Evolutionary conservation across 2,113 vertebrate species (phyloP), one percentile per base, ranked within the genome.

Genomic region (Gasterosteus nipponicus): DNA sequence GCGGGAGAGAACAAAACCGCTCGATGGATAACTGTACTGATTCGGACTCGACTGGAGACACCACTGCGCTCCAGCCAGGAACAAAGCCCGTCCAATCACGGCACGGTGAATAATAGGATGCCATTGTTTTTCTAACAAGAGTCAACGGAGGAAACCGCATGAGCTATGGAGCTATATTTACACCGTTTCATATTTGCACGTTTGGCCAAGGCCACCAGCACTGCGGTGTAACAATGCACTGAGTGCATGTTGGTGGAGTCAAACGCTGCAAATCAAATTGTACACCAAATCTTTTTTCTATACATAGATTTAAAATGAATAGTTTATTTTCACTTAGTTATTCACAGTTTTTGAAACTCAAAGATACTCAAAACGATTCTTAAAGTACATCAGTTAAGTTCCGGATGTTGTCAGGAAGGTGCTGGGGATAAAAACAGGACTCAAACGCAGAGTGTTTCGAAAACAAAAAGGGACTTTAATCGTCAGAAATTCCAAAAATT

Each of bases 61-160:
- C 18, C 51, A 5, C 22, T 31, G 15, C 10, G 29, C 42, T 42
- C 15, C 8, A 63, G 62, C 39, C 1, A 4, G n/a, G 47, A 80
- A 77, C 49, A 76, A 64, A 76, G 81, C 60, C 78, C 79, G 61
- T 84, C 82, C 72, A 79, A 44, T 83, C 4, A 61, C 9, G 47
- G 73, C 46, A 72, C 53, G 4, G 79, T 84, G 83, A 90, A 91
- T 89, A 90, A 89, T 89, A 88, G 91, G 85, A 87, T 82, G 83
- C 82, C 86, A 90, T 92, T 92, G 91, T 93, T 91, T 87, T 86
- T 83, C 85, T 82, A 90, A 88, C 89, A 86, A 83, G 85, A 87
- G 76, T 75, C 66, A 35, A 74, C 68, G 79, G 87, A 89, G 91
- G 90, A 92, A 92, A 80, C 81, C 57, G 82, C 73, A 70, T 91